Conservation (phyloP, 2,113 vertebrate species). For the Carollia perspicillata region DNA sequence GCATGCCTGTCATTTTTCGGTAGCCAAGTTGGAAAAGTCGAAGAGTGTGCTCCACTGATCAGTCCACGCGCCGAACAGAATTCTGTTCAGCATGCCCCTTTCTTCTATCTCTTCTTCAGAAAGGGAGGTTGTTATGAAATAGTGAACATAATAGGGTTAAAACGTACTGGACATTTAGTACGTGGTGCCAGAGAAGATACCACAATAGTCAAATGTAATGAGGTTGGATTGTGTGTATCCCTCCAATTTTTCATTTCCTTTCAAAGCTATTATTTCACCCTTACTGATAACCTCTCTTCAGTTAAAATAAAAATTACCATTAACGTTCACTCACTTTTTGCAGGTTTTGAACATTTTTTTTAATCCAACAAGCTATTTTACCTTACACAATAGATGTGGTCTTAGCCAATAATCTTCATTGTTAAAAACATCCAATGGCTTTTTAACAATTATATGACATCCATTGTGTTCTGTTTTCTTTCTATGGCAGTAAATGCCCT, state of each 20-base stretch:
- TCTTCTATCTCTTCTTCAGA: constrained; percentile 35
- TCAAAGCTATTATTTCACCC: constrained; percentile 70
- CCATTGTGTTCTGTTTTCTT: constrained; percentile 64
- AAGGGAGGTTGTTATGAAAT: constrained; percentile 33
- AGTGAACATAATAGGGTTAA: constrained; percentile 55
- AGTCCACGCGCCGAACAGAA: not conserved
- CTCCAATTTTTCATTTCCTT: constrained; percentile 69
- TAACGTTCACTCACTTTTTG: constrained; percentile 69
- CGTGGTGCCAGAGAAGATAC: constrained; percentile 37
- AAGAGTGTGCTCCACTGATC: not conserved
- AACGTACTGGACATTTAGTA: constrained; percentile 66
- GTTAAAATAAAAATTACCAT: constrained; percentile 67
- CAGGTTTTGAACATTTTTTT: constrained; percentile 73
- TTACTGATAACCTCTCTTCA: constrained; percentile 73
- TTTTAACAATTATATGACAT: constrained; percentile 69
- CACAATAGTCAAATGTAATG: constrained; percentile 66
- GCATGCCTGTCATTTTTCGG: constrained; percentile 4
- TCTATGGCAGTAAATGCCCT: constrained; percentile 60
- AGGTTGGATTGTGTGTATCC: constrained; percentile 52
- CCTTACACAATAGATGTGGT: constrained; percentile 68
- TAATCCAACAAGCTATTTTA: constrained; percentile 77
- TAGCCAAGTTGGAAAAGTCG: constrained; percentile 19
- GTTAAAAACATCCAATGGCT: constrained; percentile 70
- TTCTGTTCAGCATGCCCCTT: constrained; percentile 34
- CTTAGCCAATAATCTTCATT: constrained; percentile 72